Percentiles rank a stretch among this genome's conserved stretches.
phyloP scores from a whole-genome alignment of 2,113 vertebrate species.

The Chionomys nivalis region DNA sequence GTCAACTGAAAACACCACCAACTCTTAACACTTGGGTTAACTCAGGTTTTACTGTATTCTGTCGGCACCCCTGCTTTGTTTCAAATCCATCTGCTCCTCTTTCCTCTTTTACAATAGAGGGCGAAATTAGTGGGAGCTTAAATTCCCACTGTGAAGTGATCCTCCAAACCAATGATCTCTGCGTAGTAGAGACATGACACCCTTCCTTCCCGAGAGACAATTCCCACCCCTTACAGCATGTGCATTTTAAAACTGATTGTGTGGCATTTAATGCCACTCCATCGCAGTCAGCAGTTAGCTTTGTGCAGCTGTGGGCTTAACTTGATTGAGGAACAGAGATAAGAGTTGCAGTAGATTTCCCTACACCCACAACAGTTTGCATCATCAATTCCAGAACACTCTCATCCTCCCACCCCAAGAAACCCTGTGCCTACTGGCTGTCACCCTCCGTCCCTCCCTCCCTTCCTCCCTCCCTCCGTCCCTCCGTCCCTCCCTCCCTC shows the following conservation, averaged over 20 bases:
- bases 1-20: conserved; percentile 8
- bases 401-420: neutral
- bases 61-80: neutral
- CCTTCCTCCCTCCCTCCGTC: neutral
- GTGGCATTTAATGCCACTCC: neutral
- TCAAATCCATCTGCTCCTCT: neutral
- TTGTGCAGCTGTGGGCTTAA: neutral
- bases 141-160: neutral
- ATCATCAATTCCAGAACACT: neutral
- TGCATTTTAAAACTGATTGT: neutral
- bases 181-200: neutral
- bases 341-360: neutral
- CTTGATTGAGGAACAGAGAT: neutral
- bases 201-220: neutral
- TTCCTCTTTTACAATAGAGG: neutral
- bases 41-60: neutral
- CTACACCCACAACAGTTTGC: neutral
- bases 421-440: neutral
- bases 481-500: neutral
- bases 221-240: neutral
- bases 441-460: neutral
- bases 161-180: neutral
- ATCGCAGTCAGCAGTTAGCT: neutral
- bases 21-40: neutral
- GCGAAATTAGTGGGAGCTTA: neutral